Conservation (phyloP, 2,888 invertebrate genomes). For the Bibio marci region DNA sequence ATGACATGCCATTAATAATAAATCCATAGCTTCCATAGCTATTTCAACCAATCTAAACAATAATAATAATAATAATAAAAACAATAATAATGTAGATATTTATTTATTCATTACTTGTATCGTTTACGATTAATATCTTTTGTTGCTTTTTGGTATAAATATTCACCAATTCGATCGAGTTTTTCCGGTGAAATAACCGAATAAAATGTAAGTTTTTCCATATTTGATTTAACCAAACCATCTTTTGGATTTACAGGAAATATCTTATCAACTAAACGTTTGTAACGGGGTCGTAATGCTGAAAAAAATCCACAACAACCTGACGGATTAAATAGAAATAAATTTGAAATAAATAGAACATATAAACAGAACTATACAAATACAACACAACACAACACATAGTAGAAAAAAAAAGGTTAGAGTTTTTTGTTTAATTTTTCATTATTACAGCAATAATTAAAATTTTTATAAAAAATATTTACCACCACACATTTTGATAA, state of each 20-base stretch:
- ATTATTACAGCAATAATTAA: neutral
- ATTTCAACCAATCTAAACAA: slow-evolving; percentile 70
- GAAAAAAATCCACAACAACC: slow-evolving; percentile 90
- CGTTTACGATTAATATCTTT: slow-evolving; percentile 75
- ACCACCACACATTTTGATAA: no score
- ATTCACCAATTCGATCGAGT: slow-evolving; percentile 94
- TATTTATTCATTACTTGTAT: slow-evolving; percentile 60
- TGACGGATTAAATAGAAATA: no score
- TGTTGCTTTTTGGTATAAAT: slow-evolving; percentile 78
- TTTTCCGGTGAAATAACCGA: slow-evolving; percentile 96
- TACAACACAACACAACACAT: no score
- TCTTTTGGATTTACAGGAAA: slow-evolving; percentile 90
- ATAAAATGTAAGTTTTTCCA: slow-evolving; percentile 98
- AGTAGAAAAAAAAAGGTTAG: neutral
- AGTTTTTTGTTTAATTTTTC: neutral
- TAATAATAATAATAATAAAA: slow-evolving; percentile 5
- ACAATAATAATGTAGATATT: slow-evolving; percentile 5
- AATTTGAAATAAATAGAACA: no score
- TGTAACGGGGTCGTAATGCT: slow-evolving; percentile 84
- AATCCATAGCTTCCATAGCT: slow-evolving; percentile 98
- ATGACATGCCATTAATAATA: slow-evolving; percentile 87
- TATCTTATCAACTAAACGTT: slow-evolving; percentile 93
- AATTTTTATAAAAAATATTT: neutral
- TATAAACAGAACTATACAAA: no score
- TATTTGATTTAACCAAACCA: slow-evolving; percentile 91